Conservation (phyloP, 1,140 invertebrate species). For the Hesperophylax magnus region DNA sequence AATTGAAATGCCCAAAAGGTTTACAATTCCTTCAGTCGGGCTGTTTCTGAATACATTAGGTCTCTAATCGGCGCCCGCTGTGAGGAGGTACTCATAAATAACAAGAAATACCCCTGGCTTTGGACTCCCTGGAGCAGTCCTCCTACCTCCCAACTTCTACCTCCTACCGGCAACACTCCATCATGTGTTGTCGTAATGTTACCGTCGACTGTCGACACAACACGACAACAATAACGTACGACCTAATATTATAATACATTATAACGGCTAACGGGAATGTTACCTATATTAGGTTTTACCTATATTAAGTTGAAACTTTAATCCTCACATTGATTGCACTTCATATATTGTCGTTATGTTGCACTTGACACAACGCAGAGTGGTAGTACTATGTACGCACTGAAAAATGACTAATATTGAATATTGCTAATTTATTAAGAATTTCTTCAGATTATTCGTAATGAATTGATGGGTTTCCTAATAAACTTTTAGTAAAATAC, state of each 20-base stretch:
- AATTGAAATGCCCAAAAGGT: neutral
- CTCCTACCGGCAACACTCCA: slow-evolving; percentile 42
- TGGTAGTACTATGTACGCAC: too few species aligned
- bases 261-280: neutral
- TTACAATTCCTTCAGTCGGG: slow-evolving; percentile 31
- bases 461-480: too few species aligned
- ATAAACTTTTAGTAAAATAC: too few species aligned
- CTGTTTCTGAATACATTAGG: slow-evolving; percentile 43
- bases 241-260: too few species aligned
- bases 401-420: too few species aligned
- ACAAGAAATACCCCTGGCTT: slow-evolving; percentile 49
- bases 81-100: slow-evolving; percentile 56
- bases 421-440: too few species aligned
- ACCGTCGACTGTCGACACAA: slow-evolving; percentile 12
- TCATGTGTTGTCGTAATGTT: slow-evolving; percentile 52
- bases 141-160: slow-evolving; percentile 1
- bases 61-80: slow-evolving; percentile 56
- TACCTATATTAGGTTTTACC: neutral
- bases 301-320: too few species aligned
- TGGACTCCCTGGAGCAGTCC: neutral
- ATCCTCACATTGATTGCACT: too few species aligned
- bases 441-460: too few species aligned
- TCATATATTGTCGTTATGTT: too few species aligned
- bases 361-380: too few species aligned
- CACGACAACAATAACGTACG: too few species aligned